Percentiles rank a stretch among this genome's conserved stretches.
These are phyloP conservation scores for Gerris buenoi DNA, from an alignment of 1,140 invertebrate genomes.

Conservation along the genomic window DNA sequence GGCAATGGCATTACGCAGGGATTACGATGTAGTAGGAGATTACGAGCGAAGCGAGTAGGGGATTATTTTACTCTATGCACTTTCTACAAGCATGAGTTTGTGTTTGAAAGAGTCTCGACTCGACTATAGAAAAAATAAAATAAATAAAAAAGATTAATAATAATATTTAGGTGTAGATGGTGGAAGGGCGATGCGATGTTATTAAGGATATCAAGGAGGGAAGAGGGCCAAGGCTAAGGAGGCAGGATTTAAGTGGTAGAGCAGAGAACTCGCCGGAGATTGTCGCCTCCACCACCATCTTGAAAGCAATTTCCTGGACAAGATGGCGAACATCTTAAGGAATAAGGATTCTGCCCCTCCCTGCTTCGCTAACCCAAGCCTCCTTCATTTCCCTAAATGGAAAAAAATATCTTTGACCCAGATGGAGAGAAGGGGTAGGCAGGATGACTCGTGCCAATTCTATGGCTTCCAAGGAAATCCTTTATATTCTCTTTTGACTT, in stretches of 20 bases:
- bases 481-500: too few relatives aligned
- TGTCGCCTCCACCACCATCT: not conserved
- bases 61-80: too few relatives aligned
- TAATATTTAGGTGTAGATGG: not conserved
- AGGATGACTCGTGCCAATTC: too few relatives aligned
- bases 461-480: too few relatives aligned
- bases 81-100: too few relatives aligned
- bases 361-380: not conserved
- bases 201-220: not conserved
- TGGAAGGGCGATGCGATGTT: not conserved
- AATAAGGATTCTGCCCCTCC: not conserved
- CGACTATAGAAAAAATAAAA: not conserved
- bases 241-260: constrained; percentile 2
- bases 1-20: too few relatives aligned
- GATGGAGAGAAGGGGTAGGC: not conserved
- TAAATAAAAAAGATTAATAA: not conserved
- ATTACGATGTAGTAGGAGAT: too few relatives aligned
- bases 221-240: constrained; percentile 4
- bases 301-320: constrained; percentile 2
- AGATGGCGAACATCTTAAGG: not conserved
- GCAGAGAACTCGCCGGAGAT: not conserved
- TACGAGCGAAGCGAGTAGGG: too few relatives aligned
- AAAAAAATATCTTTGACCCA: not conserved
- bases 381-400: not conserved
- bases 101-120: too few relatives aligned